Percentiles rank a stretch among this genome's conserved stretches.
phyloP scores from a whole-genome alignment of 2,888 invertebrate genomes.

The Nebria brevicollis region DNA sequence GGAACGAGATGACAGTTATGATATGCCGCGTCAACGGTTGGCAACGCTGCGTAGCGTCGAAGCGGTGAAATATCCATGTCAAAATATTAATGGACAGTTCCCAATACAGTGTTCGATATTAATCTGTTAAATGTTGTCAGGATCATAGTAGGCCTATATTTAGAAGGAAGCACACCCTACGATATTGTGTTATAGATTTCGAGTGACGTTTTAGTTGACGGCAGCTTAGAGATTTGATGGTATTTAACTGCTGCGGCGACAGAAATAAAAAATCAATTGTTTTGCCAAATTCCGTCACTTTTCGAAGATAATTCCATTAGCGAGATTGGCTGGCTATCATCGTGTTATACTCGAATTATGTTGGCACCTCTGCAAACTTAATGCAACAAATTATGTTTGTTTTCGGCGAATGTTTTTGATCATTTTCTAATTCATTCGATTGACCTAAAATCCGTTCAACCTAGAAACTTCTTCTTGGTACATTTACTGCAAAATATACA shows the following conservation, averaged over 20 bases:
- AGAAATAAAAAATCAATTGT: conserved; percentile 53
- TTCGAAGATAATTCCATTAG: conserved; percentile 54
- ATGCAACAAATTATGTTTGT: conserved; percentile 14
- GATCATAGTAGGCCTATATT: conserved; percentile 24
- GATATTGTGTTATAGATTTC: conserved; percentile 3
- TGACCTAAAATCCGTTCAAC: not conserved
- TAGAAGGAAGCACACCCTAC: conserved; percentile 1
- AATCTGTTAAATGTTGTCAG: conserved; percentile 46
- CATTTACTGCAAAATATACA: not conserved
- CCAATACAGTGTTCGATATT: conserved; percentile 41
- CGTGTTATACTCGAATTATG: conserved; percentile 27
- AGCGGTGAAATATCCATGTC: conserved; percentile 40
- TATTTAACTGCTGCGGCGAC: not conserved
- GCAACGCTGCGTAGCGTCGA: conserved; percentile 2
- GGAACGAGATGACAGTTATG: conserved; percentile 14
- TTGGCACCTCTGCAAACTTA: conserved; percentile 6
- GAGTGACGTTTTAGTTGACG: not conserved
- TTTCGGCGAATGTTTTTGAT: conserved; percentile 4
- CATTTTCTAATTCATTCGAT: not conserved
- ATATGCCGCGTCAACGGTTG: conserved; percentile 34
- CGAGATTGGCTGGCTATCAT: conserved; percentile 53
- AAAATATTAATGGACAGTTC: conserved; percentile 47
- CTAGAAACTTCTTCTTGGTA: not conserved
- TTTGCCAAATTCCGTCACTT: conserved; percentile 52
- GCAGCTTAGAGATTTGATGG: not conserved